phyloP scores from a whole-genome alignment of 2,888 invertebrate species.

The Bombylius discolor region DNA sequence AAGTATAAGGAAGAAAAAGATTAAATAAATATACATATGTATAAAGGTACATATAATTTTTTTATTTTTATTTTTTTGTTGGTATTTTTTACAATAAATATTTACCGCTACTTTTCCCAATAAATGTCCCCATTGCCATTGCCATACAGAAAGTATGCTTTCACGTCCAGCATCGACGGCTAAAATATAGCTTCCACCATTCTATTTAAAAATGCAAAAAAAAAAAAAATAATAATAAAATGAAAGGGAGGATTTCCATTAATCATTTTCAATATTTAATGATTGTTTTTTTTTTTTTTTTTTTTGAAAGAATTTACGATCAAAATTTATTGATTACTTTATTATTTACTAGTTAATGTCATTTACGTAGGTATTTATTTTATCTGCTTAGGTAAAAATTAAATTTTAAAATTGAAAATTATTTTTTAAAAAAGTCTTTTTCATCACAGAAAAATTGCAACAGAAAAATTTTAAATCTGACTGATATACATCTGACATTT shows the following conservation, averaged over 20 bases:
- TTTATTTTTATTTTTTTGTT: not conserved
- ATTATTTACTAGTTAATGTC: not conserved
- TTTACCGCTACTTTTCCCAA: constrained; percentile 84
- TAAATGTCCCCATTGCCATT: constrained; percentile 90
- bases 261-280: no score
- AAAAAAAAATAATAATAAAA: not conserved
- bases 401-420: no score
- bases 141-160: constrained; percentile 86
- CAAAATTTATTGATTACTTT: not conserved
- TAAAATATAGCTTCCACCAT: constrained; percentile 78
- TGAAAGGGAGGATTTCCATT: not conserved
- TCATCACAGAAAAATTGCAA: no score
- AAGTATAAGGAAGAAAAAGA: not conserved
- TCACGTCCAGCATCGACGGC: constrained; percentile 82
- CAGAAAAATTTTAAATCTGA: no score
- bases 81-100: not conserved
- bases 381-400: no score
- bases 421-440: no score
- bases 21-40: not conserved
- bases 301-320: no score
- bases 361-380: no score
- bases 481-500: no score
- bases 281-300: no score
- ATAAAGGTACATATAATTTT: not conserved
- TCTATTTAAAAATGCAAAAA: constrained; percentile 40